Evolutionary conservation across 1,140 invertebrate genomes (phyloP).

Genomic region (Formica selysi): DNA sequence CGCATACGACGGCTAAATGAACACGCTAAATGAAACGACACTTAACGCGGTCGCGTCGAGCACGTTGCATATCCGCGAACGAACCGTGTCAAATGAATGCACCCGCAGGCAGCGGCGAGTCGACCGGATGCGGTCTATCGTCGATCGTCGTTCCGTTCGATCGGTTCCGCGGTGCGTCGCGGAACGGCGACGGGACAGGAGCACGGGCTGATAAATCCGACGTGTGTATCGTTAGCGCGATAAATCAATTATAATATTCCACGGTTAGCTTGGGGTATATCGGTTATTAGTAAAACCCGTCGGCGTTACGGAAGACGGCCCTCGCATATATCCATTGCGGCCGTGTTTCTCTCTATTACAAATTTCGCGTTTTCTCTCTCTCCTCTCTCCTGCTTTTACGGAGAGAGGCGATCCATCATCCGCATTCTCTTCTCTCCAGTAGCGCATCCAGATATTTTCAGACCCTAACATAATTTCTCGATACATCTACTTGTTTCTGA

Average conservation of each 20-base stretch:
- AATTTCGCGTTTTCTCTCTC: slow-evolving; percentile 81
- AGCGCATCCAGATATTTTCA: slow-evolving; percentile 9
- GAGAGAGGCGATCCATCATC: neutral
- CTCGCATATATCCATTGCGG: slow-evolving; percentile 80
- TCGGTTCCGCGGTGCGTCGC: slow-evolving; percentile 69
- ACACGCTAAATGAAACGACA: slow-evolving; percentile 62
- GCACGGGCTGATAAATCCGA: slow-evolving; percentile 83
- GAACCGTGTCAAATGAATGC: slow-evolving; percentile 69
- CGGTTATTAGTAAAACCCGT: slow-evolving; percentile 86
- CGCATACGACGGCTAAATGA: slow-evolving; percentile 63
- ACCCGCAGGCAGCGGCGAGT: slow-evolving; percentile 56
- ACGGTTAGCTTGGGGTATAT: slow-evolving; percentile 84
- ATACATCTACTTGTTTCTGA: neutral
- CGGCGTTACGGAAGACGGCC: slow-evolving; percentile 82
- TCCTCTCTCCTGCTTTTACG: slow-evolving; percentile 24
- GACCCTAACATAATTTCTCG: neutral
- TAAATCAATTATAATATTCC: slow-evolving; percentile 87
- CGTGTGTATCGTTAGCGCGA: slow-evolving; percentile 74
- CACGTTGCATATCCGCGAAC: slow-evolving; percentile 69
- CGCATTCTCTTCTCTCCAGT: neutral
- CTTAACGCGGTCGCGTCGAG: slow-evolving; percentile 50
- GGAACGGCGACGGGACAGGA: slow-evolving; percentile 50
- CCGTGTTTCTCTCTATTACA: slow-evolving; percentile 83
- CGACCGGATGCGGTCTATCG: slow-evolving; percentile 73
- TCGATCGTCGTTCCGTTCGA: slow-evolving; percentile 73